Percentiles rank a stretch among this genome's conserved stretches.
These are phyloP conservation scores for Ciconia maguari DNA, from an alignment of 2,113 vertebrate genomes.

Conservation along the genomic window DNA sequence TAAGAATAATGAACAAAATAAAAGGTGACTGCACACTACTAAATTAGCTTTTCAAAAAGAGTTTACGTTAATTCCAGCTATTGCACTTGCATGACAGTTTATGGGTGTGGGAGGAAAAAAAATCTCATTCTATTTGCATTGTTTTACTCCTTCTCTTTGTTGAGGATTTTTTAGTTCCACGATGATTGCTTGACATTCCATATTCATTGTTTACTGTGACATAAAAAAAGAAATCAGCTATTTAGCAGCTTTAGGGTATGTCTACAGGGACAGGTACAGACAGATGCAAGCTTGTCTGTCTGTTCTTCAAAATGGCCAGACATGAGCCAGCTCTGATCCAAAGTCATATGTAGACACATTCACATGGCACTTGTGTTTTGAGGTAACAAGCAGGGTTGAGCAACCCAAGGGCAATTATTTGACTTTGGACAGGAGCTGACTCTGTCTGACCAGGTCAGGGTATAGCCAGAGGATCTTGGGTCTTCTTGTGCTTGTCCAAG, in stretches of 20 bases:
- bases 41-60: constrained; percentile 25
- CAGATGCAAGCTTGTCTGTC: constrained; percentile 53
- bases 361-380: constrained; percentile 32
- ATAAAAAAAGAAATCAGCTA: constrained; percentile 18
- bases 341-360: constrained; percentile 33
- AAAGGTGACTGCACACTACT: neutral
- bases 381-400: constrained; percentile 23
- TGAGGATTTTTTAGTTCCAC: constrained; percentile 26
- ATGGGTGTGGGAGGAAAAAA: constrained; percentile 3
- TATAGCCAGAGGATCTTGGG: neutral
- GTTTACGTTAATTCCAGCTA: neutral
- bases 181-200: constrained; percentile 29
- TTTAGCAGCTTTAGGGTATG: constrained; percentile 55
- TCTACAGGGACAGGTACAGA: constrained; percentile 58
- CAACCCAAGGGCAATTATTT: neutral
- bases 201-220: constrained; percentile 53
- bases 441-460: constrained; percentile 22
- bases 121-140: constrained; percentile 42
- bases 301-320: constrained; percentile 51
- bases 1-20: neutral
- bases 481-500: neutral
- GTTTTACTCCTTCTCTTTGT: constrained; percentile 41
- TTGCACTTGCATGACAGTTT: constrained; percentile 18
- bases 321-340: constrained; percentile 3
- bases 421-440: neutral